These are phyloP conservation scores for Petroica traversi DNA, from an alignment of 2,113 vertebrate species.

Conservation along the genomic window DNA sequence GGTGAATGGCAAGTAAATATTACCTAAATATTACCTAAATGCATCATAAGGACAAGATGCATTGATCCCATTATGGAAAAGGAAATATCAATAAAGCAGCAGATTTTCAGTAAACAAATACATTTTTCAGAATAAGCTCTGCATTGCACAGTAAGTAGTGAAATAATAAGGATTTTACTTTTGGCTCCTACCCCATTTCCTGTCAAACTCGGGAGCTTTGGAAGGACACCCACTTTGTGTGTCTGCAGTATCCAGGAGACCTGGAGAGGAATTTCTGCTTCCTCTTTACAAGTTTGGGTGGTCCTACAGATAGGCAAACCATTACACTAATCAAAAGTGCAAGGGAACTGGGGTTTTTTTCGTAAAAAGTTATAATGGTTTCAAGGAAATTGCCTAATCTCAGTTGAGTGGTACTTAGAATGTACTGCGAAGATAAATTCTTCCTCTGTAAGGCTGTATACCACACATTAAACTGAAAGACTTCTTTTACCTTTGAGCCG, in stretches of 20 bases:
- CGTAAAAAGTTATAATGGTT: not conserved
- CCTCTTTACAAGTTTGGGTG: not conserved
- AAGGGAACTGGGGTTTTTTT: fast-evolving
- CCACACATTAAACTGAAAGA: not conserved
- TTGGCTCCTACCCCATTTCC: not conserved
- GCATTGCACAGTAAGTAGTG: not conserved
- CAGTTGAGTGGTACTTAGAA: not conserved
- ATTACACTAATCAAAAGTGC: not conserved
- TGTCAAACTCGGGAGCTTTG: not conserved
- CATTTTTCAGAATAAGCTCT: constrained; percentile 36
- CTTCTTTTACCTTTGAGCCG: constrained; percentile 27
- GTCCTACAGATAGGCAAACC: not conserved
- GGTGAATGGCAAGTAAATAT: constrained; percentile 42
- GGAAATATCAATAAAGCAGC: constrained; percentile 54
- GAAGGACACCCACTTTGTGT: not conserved
- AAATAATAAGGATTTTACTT: not conserved
- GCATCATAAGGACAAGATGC: constrained; percentile 11
- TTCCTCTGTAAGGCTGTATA: not conserved
- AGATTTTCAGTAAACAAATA: constrained; percentile 49
- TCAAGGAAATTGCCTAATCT: not conserved
- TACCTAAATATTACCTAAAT: constrained; percentile 1
- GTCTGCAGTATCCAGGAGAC: not conserved
- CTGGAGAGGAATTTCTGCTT: not conserved
- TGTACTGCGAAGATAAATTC: not conserved
- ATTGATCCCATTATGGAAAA: constrained; percentile 22